Evolutionary conservation across 2,113 vertebrate genomes (phyloP).

Genomic region (Catharus fuscescens): DNA sequence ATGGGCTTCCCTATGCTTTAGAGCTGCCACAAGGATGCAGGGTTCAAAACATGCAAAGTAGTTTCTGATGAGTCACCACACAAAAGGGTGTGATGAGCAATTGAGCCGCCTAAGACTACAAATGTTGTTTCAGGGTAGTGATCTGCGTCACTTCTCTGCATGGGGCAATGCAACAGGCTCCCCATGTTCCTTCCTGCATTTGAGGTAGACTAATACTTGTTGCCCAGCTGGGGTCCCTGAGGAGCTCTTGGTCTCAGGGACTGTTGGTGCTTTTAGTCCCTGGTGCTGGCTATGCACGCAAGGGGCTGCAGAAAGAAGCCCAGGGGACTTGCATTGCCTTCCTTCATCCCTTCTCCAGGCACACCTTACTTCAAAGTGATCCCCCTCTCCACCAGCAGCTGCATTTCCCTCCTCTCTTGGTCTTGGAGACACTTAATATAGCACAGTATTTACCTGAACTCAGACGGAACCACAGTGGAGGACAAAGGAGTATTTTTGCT

Average conservation of each 20-base stretch:
- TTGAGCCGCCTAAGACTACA: too few species aligned
- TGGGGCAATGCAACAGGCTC: neutral
- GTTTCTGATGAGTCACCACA: neutral
- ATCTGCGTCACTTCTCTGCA: fast-evolving
- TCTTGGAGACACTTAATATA: neutral
- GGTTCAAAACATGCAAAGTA: neutral
- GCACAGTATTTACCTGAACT: neutral
- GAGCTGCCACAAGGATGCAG: neutral
- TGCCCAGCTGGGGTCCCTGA: neutral
- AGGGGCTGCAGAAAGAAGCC: neutral
- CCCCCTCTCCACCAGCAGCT: neutral
- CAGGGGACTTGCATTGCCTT: neutral
- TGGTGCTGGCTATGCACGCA: fast-evolving
- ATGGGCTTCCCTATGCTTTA: neutral
- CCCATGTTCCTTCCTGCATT: fast-evolving
- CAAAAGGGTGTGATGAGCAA: neutral
- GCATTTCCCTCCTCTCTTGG: neutral
- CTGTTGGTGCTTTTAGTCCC: neutral
- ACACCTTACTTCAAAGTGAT: neutral
- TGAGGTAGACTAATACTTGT: neutral
- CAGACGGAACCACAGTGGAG: neutral
- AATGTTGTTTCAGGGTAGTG: neutral
- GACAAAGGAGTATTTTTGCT: neutral
- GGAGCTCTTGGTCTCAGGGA: neutral
- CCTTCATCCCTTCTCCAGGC: neutral